Base-by-base conservation (phyloP, 2,797 vertebrate genomes). In the Paedocypris micromegethes region DNA sequence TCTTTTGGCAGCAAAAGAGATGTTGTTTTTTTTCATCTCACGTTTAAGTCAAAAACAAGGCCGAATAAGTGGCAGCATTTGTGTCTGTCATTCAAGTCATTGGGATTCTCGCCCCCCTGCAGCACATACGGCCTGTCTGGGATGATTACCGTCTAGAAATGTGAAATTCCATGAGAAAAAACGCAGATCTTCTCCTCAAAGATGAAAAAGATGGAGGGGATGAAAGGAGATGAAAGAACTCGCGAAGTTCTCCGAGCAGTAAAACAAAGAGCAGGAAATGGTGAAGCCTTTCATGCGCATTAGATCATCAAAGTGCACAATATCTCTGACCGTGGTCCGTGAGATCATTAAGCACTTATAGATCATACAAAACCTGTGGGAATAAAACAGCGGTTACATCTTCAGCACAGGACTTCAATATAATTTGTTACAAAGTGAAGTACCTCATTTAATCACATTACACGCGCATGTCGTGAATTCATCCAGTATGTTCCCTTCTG, bases 311-410 rank as follows among this genome's bases (percentile, higher is more conserved):
- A 39, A 59, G 51, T 23, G 8, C 67, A 56, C 23, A 37, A 23
- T n/a, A 65, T 37, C 50, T 55, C 46, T 47, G 40, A 74, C 40
- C 37, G 6, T 23, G 8, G 9, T 49, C 40, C 55, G 9, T 43
- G 8, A 52, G 52, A 49, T 49, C 48, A 58, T 52, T 39, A 44
- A 43, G 40, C 59, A 48, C n/a, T 52, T 74, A 72, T 47, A 75
- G 50, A 50, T 78, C 65, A 58, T 79, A 77, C 53, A 72, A 68
- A 5, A 78, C 75, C 77, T 81, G 60, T 43, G 40, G 55, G 51
- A 42, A 72, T 64, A 70, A 56, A 7, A 65, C 8, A 41, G 3
- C 58, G n/a, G 50, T 64, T 39, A 57, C 6, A 64, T 74, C 49
- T 44, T 43, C 9, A 8, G 6, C 43, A 47, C 37, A 55, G 8